These are phyloP conservation scores for Napeogenes inachia DNA, from an alignment of 2,888 invertebrate genomes.

Conservation along the genomic window DNA sequence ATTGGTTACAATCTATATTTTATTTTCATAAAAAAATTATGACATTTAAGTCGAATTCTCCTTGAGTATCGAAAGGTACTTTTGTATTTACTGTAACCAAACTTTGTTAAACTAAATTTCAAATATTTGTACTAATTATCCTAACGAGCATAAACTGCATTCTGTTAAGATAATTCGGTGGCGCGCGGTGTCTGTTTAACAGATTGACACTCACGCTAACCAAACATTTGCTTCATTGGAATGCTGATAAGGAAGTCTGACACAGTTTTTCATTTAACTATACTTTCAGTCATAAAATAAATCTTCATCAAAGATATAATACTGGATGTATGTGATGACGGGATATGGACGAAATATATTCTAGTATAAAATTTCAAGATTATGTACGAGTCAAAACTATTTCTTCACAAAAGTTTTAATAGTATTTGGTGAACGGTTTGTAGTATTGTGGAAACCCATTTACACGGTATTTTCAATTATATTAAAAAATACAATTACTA, in stretches of 20 bases:
- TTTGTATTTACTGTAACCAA: background rate
- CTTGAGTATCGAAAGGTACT: background rate
- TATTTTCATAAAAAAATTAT: background rate
- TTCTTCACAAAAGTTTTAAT: no score
- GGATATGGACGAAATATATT: no score
- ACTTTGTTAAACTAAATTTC: no score
- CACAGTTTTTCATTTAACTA: conserved; percentile 11
- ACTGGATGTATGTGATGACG: no score
- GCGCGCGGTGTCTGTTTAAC: conserved; percentile 15
- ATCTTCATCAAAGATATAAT: no score
- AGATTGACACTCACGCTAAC: conserved; percentile 29
- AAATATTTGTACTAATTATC: background rate
- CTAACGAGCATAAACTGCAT: background rate
- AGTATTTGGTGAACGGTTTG: no score
- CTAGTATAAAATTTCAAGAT: no score
- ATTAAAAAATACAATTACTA: no score
- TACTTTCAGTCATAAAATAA: background rate
- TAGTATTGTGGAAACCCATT: no score
- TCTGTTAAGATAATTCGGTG: background rate
- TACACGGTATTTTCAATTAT: no score
- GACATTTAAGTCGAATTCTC: background rate
- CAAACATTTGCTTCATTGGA: conserved; percentile 24
- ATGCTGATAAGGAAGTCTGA: conserved; percentile 25
- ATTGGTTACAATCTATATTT: background rate
- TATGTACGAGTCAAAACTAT: no score